phyloP scores from a whole-genome alignment of 2,113 vertebrate species.

The Sander lucioperca region DNA sequence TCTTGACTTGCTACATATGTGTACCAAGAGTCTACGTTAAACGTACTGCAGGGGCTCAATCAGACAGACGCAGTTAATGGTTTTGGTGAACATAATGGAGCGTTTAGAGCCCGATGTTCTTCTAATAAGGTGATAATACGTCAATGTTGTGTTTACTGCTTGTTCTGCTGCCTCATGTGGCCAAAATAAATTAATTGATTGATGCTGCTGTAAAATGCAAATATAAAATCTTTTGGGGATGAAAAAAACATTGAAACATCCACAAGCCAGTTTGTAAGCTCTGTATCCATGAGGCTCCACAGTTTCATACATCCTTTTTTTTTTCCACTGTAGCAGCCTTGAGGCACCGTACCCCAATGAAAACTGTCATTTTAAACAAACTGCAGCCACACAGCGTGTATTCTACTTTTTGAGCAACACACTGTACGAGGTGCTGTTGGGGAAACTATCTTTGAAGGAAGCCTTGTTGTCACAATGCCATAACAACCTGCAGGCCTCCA shows the following conservation, averaged over 20 bases:
- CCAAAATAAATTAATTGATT: neutral
- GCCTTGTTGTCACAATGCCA: constrained; percentile 39
- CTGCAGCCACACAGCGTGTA: constrained; percentile 8
- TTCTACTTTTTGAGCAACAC: neutral
- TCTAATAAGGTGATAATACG: no score
- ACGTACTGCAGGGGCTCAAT: no score
- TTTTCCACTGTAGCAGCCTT: constrained; percentile 32
- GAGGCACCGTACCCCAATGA: neutral
- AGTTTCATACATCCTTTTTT: neutral
- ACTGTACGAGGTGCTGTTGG: neutral
- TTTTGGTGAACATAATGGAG: no score
- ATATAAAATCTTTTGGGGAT: neutral
- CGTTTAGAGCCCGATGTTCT: no score
- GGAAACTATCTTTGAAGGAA: constrained; percentile 48
- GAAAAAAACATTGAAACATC: neutral
- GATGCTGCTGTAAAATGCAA: neutral
- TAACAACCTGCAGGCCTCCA: constrained; percentile 36
- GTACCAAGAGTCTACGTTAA: no score
- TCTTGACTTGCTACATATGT: no score
- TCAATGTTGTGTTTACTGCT: no score
- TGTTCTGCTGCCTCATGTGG: no score
- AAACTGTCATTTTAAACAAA: constrained; percentile 24
- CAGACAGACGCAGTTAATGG: neutral
- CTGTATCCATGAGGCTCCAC: neutral
- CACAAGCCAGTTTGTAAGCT: neutral